Evolutionary conservation across 2,888 invertebrate species (phyloP).

Genomic region (Steinernema scapterisci): DNA sequence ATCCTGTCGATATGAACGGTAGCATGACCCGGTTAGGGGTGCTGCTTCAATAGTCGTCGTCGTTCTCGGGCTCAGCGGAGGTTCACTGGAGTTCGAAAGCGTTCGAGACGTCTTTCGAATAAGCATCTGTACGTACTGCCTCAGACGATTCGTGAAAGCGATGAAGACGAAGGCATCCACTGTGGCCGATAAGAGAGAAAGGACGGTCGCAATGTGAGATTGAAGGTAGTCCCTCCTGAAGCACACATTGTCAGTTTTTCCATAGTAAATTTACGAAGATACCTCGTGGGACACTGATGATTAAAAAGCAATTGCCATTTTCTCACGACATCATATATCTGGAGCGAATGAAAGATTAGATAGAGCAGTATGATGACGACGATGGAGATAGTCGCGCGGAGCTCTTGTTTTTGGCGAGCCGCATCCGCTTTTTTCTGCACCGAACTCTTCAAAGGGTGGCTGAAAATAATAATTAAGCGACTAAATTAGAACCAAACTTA

Average conservation of each 20-base stretch:
- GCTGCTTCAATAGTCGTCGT: constrained; percentile 54
- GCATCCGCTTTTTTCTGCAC: constrained; percentile 55
- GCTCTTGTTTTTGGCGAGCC: constrained; percentile 61
- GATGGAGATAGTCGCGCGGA: constrained; percentile 60
- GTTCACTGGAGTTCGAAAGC: constrained; percentile 62
- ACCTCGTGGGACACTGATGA: constrained; percentile 63
- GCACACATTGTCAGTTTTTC: constrained; percentile 3
- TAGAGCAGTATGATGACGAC: constrained; percentile 65
- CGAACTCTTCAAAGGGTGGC: constrained; percentile 52
- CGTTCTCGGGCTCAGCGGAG: constrained; percentile 60
- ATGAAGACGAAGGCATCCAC: constrained; percentile 67
- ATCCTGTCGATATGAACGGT: constrained; percentile 9
- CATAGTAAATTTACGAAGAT: neutral
- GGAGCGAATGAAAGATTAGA: constrained; percentile 61
- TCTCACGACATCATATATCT: constrained; percentile 57
- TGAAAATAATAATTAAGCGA: constrained; percentile 26
- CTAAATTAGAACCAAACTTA: neutral
- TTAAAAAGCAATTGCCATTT: constrained; percentile 65
- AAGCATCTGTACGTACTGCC: constrained; percentile 59
- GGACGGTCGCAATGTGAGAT: constrained; percentile 59
- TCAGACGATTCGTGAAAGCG: constrained; percentile 63
- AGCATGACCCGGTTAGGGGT: neutral
- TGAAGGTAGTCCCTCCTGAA: constrained; percentile 64
- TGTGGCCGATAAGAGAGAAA: constrained; percentile 64
- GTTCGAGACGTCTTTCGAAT: constrained; percentile 65